Conservation (phyloP, 2,113 vertebrate genomes). For the Vidua macroura region DNA sequence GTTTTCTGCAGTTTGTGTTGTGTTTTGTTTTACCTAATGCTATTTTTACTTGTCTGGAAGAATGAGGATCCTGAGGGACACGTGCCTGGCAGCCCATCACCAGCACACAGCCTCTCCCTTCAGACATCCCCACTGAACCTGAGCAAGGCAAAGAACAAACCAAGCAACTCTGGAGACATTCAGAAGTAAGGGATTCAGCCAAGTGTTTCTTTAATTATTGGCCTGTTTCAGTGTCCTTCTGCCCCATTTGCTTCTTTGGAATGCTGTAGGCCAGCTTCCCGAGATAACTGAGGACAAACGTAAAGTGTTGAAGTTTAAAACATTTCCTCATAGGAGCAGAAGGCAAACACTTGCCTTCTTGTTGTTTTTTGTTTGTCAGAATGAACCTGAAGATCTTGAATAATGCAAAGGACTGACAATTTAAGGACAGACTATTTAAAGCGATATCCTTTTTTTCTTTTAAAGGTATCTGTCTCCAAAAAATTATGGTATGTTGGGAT, state of each 20-base stretch:
- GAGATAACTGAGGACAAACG: neutral
- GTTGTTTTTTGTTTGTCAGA: neutral
- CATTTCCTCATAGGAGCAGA: neutral
- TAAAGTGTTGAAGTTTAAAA: neutral
- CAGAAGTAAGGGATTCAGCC: slow-evolving; percentile 76
- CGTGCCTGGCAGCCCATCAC: neutral
- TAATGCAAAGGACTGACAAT: neutral
- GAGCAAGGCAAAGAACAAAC: slow-evolving; percentile 72
- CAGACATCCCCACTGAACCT: slow-evolving; percentile 23
- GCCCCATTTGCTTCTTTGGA: neutral
- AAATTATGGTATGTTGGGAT: neutral
- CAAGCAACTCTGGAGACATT: slow-evolving; percentile 75
- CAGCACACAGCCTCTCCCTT: neutral
- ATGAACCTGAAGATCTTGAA: neutral
- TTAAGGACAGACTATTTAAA: neutral
- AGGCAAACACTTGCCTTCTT: neutral
- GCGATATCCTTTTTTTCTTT: neutral
- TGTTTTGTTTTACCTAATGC: neutral
- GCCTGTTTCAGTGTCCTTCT: neutral
- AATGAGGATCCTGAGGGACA: slow-evolving; percentile 43
- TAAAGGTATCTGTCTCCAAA: slow-evolving; percentile 77
- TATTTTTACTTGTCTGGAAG: slow-evolving; percentile 37
- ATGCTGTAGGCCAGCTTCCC: neutral
- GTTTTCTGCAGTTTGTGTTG: neutral
- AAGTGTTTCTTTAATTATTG: neutral